These are phyloP conservation scores for Eustalomyia histrio DNA, from an alignment of 2,888 invertebrate genomes.

Conservation along the genomic window DNA sequence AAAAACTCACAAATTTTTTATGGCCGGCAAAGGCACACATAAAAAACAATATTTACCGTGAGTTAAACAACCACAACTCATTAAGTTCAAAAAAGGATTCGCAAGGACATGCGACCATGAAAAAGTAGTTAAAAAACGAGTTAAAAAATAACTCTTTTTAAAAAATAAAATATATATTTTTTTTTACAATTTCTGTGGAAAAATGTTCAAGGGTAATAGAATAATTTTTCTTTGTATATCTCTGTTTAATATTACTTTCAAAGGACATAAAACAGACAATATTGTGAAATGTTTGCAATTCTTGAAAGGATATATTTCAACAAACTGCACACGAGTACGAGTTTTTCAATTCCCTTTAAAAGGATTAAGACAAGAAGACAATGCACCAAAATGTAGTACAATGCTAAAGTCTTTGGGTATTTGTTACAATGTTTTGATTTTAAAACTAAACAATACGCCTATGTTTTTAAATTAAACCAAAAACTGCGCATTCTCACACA, in stretches of 20 bases:
- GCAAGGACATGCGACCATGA: conserved; percentile 15
- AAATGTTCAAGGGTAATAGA: conserved; percentile 26
- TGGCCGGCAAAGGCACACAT: neutral
- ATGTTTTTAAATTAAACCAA: conserved; percentile 47
- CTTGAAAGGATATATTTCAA: conserved; percentile 20
- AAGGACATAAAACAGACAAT: neutral
- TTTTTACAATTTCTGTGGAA: neutral
- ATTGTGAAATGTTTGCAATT: conserved; percentile 28
- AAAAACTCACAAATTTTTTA: conserved; percentile 26
- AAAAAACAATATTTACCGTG: neutral
- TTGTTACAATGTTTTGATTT: conserved; percentile 54
- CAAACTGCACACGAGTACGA: neutral
- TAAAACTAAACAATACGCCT: conserved; percentile 60
- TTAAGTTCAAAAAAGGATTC: neutral
- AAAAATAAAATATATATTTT: conserved; percentile 8
- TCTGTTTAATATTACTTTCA: conserved; percentile 21
- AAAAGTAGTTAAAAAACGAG: conserved; percentile 40
- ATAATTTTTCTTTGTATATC: neutral
- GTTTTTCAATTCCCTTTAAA: conserved; percentile 27
- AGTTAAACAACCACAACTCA: neutral
- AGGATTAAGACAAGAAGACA: conserved; percentile 57
- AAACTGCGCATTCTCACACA: neutral
- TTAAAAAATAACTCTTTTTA: conserved; percentile 18
- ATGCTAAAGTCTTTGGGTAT: conserved; percentile 35
- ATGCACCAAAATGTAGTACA: neutral